These are phyloP conservation scores for Quadroppia sp. DNA, from an alignment of 2,888 invertebrate genomes.

Conservation along the genomic window DNA sequence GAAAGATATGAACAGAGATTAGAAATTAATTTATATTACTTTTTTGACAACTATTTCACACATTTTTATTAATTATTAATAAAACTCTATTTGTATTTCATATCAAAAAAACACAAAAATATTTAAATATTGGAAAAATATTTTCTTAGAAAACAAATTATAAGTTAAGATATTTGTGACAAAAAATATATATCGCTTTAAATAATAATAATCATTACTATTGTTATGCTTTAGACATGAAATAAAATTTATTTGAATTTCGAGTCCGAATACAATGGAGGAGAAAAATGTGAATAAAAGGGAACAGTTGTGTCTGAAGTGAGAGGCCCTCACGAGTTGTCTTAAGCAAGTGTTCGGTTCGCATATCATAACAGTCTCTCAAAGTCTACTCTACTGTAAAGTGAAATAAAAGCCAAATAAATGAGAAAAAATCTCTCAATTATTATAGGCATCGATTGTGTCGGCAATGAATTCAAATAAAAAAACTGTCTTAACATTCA, in stretches of 20 bases:
- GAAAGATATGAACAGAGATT: background rate
- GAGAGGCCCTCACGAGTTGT: background rate
- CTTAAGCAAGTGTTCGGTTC: background rate
- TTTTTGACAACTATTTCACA: slow-evolving; percentile 8
- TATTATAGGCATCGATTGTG: slow-evolving; percentile 41
- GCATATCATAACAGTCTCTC: background rate
- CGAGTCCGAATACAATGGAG: background rate
- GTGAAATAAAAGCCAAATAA: slow-evolving; percentile 8
- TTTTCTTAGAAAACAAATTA: background rate
- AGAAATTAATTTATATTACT: slow-evolving; percentile 3
- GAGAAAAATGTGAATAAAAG: background rate
- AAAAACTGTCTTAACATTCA: slow-evolving; percentile 11
- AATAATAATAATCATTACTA: background rate
- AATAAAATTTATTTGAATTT: background rate
- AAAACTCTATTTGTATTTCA: background rate
- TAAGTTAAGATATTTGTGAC: background rate
- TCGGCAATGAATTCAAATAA: slow-evolving; percentile 24
- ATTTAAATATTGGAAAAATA: background rate
- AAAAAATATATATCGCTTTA: background rate
- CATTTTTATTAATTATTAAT: background rate
- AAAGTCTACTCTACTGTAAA: background rate
- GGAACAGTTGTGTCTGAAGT: background rate
- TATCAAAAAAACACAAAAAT: background rate
- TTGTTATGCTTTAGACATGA: background rate
- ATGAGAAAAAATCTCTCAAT: slow-evolving; percentile 41